phyloP scores from a whole-genome alignment of 1,140 invertebrate genomes.

The Ceratosolen fusciceps region DNA sequence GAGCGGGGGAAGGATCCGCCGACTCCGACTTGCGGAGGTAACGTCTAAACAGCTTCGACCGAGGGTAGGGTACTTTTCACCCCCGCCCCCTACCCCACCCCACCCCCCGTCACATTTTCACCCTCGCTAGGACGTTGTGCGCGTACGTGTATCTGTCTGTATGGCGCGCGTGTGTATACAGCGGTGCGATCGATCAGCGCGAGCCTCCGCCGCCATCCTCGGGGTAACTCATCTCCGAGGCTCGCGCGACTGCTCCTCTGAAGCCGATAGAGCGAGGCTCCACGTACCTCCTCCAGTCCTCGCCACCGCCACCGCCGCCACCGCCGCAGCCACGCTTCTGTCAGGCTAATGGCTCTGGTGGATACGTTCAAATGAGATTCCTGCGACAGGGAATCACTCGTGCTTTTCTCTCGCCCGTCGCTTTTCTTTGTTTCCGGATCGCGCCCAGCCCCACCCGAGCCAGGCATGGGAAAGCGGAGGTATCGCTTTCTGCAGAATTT shows the following conservation, averaged over 20 bases:
- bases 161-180: no score
- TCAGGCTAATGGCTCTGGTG: slow-evolving; percentile 25
- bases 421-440: not conserved
- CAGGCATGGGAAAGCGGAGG: no score
- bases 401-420: not conserved
- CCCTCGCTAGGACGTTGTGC: no score
- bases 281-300: no score
- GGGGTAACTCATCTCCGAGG: not conserved
- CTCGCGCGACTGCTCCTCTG: slow-evolving; percentile 9
- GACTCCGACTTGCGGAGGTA: not conserved
- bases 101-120: no score
- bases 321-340: not conserved
- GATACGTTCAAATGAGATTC: slow-evolving; percentile 30
- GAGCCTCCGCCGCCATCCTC: not conserved
- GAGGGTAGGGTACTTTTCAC: no score
- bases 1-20: not conserved
- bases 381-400: not conserved
- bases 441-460: no score
- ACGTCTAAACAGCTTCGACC: not conserved
- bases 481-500: no score
- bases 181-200: not conserved
- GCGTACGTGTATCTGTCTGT: no score
- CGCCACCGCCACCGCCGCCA: not conserved
- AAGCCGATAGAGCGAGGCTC: not conserved
- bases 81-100: no score